Evolutionary conservation across 1,140 invertebrate species (phyloP), one percentile per base, ranked within the genome.

Genomic region (Drosophila eugracilis): DNA sequence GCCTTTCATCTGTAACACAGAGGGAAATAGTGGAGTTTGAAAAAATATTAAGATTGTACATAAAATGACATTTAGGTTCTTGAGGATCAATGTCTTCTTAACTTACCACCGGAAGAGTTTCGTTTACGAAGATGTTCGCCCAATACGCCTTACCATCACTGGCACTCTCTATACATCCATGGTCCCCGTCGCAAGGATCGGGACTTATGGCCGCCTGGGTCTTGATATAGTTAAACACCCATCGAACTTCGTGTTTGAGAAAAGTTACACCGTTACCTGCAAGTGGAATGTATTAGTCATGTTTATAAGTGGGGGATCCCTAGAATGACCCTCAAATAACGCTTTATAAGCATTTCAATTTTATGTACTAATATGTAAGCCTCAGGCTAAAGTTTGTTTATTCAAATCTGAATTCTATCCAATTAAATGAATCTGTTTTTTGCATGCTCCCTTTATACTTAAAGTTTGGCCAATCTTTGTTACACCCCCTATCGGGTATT

Each of bases 171-270:
- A 91, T 66, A 19, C 89, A 91, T 26, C 73, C 48, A 6, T 91
- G 73, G 28, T 89, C 70, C 2, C 89, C 89, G 28, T 91, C 89
- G 12, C 89, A 91, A 2, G 89, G 89, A 69, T 91, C 89, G n/a
- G 89, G 89, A 4, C 73, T 76, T 19, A 91, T 91, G 5, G 36
- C 49, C 12, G 89, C 89, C n/a, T 78, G 14, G 1, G 65, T 78
- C 26, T 80, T 90, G 5, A 90, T 41, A 45, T 74, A 86, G 26
- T 74, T 91, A 9, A 91, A 85, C 0, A 91, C 65, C 89, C 89
- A 91, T 22, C 78, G 71, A 0, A 91, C 89, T 19, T 75, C 54
- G 34, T 91, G 89, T 34, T 81, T 91, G 9, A 91, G 47, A 52
- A 78, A 88, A 9, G 49, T 58, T 6, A 86, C 86, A 3, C 90